phyloP scores from a whole-genome alignment of 2,888 invertebrate species.

The Spodoptera littoralis region DNA sequence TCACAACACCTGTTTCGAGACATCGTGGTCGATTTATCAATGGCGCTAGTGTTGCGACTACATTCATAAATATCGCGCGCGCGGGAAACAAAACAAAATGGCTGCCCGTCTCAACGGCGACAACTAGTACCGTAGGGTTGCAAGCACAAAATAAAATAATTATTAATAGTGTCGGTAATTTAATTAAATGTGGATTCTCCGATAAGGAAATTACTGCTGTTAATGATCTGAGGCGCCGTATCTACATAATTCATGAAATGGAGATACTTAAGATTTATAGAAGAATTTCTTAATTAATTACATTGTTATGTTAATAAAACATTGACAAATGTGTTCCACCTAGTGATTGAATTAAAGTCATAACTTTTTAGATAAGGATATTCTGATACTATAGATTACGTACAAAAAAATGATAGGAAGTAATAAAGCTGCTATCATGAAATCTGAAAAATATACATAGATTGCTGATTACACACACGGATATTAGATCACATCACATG shows the following conservation, averaged over 20 bases:
- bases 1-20: conserved; percentile 29
- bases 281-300: conserved; percentile 20
- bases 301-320: conserved; percentile 1
- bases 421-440: too few species aligned
- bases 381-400: too few species aligned
- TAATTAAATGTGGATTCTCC: conserved; percentile 32
- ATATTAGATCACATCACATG: too few species aligned
- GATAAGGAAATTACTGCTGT: conserved; percentile 45
- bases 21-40: conserved; percentile 62
- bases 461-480: too few species aligned
- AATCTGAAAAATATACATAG: too few species aligned
- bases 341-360: too few species aligned
- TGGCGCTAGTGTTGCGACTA: conserved; percentile 63
- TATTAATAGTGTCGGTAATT: conserved; percentile 38
- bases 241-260: conserved; percentile 32
- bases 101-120: conserved; percentile 52
- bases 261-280: conserved; percentile 30
- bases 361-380: too few species aligned
- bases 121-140: conserved; percentile 57
- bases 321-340: not conserved
- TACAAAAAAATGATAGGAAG: too few species aligned
- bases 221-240: conserved; percentile 40
- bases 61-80: conserved; percentile 66
- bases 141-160: conserved; percentile 31
- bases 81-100: conserved; percentile 69